Percentiles rank a stretch among this genome's conserved stretches.
Evolutionary conservation across 2,113 vertebrate species (phyloP).

Genomic region (Ptilorrhoa leucosticta): DNA sequence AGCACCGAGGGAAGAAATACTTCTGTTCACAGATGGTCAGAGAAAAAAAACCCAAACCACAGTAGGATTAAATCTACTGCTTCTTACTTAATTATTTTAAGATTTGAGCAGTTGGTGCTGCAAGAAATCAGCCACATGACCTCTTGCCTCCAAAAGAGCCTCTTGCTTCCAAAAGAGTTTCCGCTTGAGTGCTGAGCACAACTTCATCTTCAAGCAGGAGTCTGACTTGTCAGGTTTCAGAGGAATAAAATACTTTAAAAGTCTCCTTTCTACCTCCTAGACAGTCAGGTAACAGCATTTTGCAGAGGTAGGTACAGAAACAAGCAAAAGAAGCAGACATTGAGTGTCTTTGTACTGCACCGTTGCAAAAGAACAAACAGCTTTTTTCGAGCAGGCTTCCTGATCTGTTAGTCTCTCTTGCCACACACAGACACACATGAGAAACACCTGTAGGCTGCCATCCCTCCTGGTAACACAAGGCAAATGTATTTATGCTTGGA

Average conservation of each 20-base stretch:
- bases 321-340: neutral
- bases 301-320: neutral
- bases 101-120: neutral
- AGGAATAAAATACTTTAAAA: neutral
- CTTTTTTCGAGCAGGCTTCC: neutral
- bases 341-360: neutral
- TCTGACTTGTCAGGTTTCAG: neutral
- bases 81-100: conserved; percentile 32
- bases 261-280: neutral
- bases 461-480: neutral
- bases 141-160: neutral
- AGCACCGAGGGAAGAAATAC: neutral
- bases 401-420: neutral
- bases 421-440: neutral
- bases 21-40: conserved; percentile 12
- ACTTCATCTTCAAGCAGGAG: neutral
- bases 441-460: neutral
- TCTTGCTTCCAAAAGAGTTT: neutral
- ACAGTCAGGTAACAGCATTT: neutral
- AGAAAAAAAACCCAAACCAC: neutral
- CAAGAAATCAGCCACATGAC: neutral
- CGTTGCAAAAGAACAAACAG: neutral
- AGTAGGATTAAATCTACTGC: neutral
- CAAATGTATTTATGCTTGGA: neutral
- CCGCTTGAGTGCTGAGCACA: neutral